These are phyloP conservation scores for Dicrurus megarhynchus DNA, from an alignment of 2,113 vertebrate genomes.

Conservation along the genomic window DNA sequence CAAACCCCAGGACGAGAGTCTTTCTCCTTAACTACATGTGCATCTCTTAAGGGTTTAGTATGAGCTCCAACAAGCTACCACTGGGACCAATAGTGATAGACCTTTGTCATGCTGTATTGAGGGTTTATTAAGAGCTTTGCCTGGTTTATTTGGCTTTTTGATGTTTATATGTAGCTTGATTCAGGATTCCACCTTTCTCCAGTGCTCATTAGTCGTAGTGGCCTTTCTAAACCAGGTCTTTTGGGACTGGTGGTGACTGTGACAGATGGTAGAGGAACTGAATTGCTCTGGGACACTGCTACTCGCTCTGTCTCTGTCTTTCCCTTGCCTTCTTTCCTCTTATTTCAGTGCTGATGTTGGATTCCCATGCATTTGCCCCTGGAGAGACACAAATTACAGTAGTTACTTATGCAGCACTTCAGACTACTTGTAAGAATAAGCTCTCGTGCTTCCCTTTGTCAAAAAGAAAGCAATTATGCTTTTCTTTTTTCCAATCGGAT, in stretches of 20 bases:
- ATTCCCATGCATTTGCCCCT: conserved; percentile 73
- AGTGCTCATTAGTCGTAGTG: conserved; percentile 64
- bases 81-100: conserved; percentile 53
- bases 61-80: neutral
- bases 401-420: conserved; percentile 62
- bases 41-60: conserved; percentile 28
- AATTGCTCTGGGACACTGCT: conserved; percentile 56
- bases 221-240: conserved; percentile 73
- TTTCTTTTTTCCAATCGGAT: neutral
- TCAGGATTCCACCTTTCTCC: conserved; percentile 59
- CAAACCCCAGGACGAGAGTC: neutral
- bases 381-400: conserved; percentile 66
- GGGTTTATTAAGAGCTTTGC: conserved; percentile 54
- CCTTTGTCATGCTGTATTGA: conserved; percentile 49
- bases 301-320: conserved; percentile 50
- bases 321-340: conserved; percentile 22
- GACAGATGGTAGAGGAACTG: conserved; percentile 74
- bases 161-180: conserved; percentile 68
- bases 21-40: neutral
- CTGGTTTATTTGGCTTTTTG: conserved; percentile 41
- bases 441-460: neutral
- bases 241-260: conserved; percentile 63
- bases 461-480: conserved; percentile 1
- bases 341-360: conserved; percentile 60
- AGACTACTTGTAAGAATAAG: conserved; percentile 48